Conservation (phyloP, 2,113 vertebrate genomes). For the Petromus typicus region DNA sequence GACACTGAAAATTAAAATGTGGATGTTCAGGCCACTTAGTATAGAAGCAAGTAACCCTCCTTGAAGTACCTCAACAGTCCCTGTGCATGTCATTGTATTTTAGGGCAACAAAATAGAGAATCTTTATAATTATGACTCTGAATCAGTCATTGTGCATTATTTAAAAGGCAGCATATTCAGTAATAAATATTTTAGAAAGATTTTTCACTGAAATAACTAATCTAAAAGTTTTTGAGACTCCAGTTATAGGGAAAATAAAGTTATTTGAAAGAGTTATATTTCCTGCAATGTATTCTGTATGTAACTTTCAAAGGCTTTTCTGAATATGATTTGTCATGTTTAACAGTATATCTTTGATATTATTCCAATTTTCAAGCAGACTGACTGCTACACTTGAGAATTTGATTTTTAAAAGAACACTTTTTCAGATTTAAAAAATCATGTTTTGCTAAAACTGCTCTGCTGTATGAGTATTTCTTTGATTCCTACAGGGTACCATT, state of each 20-base stretch:
- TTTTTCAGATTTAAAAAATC: conserved; percentile 44
- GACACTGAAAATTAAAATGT: conserved; percentile 27
- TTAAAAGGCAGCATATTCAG: conserved; percentile 50
- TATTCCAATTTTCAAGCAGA: conserved; percentile 24
- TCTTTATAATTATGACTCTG: conserved; percentile 3
- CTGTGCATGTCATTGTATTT: background rate
- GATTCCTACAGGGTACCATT: background rate
- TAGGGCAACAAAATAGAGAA: background rate
- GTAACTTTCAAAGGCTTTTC: conserved; percentile 52
- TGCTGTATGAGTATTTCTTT: conserved; percentile 1
- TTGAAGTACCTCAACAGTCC: background rate
- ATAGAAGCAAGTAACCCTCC: background rate
- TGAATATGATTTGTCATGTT: background rate
- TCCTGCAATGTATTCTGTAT: background rate
- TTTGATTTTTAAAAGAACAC: conserved; percentile 39
- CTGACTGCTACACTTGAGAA: conserved; percentile 20
- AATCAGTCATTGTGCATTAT: background rate
- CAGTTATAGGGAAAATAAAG: conserved; percentile 37
- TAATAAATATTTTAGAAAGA: conserved; percentile 6
- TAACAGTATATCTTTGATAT: background rate
- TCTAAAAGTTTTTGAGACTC: conserved; percentile 24
- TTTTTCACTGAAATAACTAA: conserved; percentile 42
- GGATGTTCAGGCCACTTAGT: background rate
- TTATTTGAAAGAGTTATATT: conserved; percentile 4
- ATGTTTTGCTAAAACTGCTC: conserved; percentile 54